Percentiles rank a stretch among this genome's conserved stretches.
Evolutionary conservation across 2,113 vertebrate genomes (phyloP).

Genomic region (Hypocryptadius cinnamomeus): DNA sequence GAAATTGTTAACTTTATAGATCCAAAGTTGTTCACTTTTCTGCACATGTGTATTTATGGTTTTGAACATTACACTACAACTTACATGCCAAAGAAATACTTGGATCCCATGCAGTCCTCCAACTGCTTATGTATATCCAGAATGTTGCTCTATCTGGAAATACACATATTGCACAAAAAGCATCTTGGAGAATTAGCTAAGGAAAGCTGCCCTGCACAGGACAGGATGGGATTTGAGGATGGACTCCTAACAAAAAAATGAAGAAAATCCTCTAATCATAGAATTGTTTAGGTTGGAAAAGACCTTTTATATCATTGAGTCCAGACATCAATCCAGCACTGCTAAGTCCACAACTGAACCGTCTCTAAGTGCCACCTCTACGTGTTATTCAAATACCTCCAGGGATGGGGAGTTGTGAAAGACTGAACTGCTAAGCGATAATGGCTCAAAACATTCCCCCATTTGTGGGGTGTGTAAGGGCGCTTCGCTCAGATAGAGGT

Average conservation of each 20-base stretch:
- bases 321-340: background rate
- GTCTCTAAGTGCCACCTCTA: background rate
- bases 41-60: background rate
- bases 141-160: background rate
- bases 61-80: background rate
- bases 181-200: background rate
- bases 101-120: background rate
- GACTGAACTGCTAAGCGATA: accelerated
- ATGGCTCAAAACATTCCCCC: background rate
- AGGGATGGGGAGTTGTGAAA: background rate
- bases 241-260: background rate
- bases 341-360: background rate
- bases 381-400: background rate
- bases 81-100: background rate
- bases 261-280: background rate
- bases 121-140: background rate
- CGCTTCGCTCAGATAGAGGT: background rate
- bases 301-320: background rate
- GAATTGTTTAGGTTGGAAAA: background rate
- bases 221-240: background rate
- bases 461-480: background rate
- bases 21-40: background rate
- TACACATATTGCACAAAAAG: background rate
- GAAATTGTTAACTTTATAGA: background rate
- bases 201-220: background rate